Evolutionary conservation across 2,888 invertebrate species (phyloP), one percentile per base, ranked within the genome.

Genomic region (Ennomos quercinarius): DNA sequence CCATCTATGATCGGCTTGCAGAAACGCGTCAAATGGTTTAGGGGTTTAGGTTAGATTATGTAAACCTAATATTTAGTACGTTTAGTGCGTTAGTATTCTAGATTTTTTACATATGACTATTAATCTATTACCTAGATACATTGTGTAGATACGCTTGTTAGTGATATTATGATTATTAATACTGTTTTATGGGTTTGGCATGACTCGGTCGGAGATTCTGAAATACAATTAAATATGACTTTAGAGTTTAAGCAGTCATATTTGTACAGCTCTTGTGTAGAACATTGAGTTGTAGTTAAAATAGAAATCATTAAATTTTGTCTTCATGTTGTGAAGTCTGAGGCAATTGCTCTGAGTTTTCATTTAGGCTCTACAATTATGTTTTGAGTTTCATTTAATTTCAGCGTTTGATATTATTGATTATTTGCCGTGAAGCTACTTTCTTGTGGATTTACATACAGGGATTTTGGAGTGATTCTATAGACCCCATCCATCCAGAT

Each of bases 1-100:
- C 68, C 68, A 66, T 68, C 68, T 68, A 9, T 57, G 57, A 56
- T 55, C 43, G 37, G 13, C 35, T 38, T 3, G 0, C 8, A 43
- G 13, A 59, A 66, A 34, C 50, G 38, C 17, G 11, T 27, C 35
- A 38, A 45, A 37, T 9, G 27, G 27, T 61, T 56, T 45, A n/a
- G n/a, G n/a, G 27, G 27, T 61, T 56, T 68, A 63, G 63, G 66
- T 61, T 63, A 60, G 56, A 46, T 40, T 50, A 41, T 17, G 3
- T 46, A 17, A 48, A 27, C 6, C 13, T 39, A 42, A 10, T 43
- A 12, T 8, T 42, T 43, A 57, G 41, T 50, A 59, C 53, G 17
- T 47, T 47, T 38, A 52, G 44, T 44, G 44, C 38, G 10, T 51
- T 40, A 50, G 50, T 44, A 38, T 49, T 50, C 43, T 57, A 47